These are phyloP conservation scores for Anastrepha obliqua DNA, from an alignment of 1,140 invertebrate species.

Conservation along the genomic window DNA sequence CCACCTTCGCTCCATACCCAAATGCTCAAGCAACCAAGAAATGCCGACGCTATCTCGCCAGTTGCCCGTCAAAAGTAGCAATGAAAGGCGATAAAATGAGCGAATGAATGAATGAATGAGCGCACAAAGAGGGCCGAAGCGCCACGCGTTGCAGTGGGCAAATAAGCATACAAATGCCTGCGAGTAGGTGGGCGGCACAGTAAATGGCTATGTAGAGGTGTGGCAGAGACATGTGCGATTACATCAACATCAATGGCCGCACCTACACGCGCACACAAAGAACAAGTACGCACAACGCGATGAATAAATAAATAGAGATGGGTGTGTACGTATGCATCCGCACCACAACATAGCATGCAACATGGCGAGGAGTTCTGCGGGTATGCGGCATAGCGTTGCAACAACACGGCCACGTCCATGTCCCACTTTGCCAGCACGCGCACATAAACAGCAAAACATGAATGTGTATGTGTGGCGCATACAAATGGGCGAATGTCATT, in stretches of 20 bases:
- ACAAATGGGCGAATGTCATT: slow-evolving; percentile 1
- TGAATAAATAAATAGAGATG: slow-evolving; percentile 9
- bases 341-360: background rate
- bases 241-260: background rate
- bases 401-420: background rate
- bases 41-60: slow-evolving; percentile 19
- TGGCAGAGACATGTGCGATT: background rate
- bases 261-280: background rate
- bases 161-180: background rate
- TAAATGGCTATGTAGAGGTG: background rate
- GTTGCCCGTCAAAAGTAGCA: background rate
- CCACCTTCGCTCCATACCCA: background rate
- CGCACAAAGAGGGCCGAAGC: background rate
- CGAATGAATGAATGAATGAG: background rate
- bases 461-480: background rate
- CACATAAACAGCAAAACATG: background rate
- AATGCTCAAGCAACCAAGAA: background rate
- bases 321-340: background rate
- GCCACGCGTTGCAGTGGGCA: background rate
- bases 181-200: background rate
- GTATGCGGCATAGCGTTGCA: background rate
- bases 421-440: background rate
- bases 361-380: background rate
- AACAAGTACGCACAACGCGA: background rate
- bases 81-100: slow-evolving; percentile 19